Evolutionary conservation across 2,797 vertebrate genomes (phyloP), one percentile per base, ranked within the genome.

Genomic region (Ataeniobius toweri): DNA sequence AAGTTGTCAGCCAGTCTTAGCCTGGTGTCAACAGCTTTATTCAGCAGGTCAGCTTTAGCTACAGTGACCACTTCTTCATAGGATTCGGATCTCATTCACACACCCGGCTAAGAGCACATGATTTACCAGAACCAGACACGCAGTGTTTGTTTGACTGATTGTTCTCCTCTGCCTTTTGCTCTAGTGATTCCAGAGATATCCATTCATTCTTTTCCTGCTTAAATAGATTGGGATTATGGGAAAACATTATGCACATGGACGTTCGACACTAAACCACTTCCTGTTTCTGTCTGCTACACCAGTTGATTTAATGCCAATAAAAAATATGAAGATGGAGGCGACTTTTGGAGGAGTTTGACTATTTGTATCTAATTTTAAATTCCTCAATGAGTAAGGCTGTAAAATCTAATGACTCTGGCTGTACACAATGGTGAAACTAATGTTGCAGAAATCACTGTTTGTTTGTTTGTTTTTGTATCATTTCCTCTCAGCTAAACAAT

Each of bases 21-120:
- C 75, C 78, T 76, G 50, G 50, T 90, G 87, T 92, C 88, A 88
- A 89, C 87, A 82, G 85, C 87, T 91, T 83, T 84, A 83, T 80
- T 86, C 88, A 89, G 86, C 80, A 84, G 83, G 80, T 85, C 74
- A 73, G 81, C 80, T 58, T n/a, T 67, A 73, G 78, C 79, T 82
- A 78, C 78, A 70, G 68, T 71, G 63, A 65, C 20, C 0, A 14
- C 78, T 75, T 78, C 80, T 81, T 88, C 76, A 39, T 61, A 44
- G 84, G 82, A 77, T 79, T 76, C 70, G 63, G 26, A 71, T 65
- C 67, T 84, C 80, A 77, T 87, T 89, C 75, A 85, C 75, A 78
- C 78, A 20, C 80, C 26, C 71, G 55, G 80, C 76, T 76, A 84
- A 85, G 76, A 31, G 6, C 65, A 78, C 85, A 78, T 79, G 82